Evolutionary conservation across 2,888 invertebrate species (phyloP), one percentile per base, ranked within the genome.

Genomic region (Scaptomyza reducta): DNA sequence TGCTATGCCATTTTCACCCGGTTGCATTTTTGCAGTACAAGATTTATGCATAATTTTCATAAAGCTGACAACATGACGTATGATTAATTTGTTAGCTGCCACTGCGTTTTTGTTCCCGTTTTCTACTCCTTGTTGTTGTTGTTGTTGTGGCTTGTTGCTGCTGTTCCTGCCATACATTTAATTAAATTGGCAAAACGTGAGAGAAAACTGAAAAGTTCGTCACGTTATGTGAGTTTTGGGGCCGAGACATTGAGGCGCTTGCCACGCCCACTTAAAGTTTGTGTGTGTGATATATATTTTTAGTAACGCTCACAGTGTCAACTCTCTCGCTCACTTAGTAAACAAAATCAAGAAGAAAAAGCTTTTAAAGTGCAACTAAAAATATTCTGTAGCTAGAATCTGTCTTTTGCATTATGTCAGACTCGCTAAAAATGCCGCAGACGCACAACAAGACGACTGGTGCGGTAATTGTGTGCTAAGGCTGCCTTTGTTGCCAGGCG

Each of bases 41-140:
- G 87, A 83, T 87, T 87, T 83, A 87, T 87, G 87, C 79, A 84
- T 41, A 66, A 44, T 63, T 77, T 80, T 81, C 85, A 75, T 66
- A 81, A 75, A 87, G 66, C 87, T 84, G 82, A 84, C 87, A 83
- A 74, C 84, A 65, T 84, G 87, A 78, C 81, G 71, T 71, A 83
- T 87, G 87, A 83, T 83, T 87, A 87, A 83, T 83, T 73, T 75
- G 63, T 40, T 40, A 25, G 65, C 57, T 69, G 50, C 57, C 55
- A 41, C 29, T 18, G 38, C 27, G 31, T 44, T 9, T 25, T 13
- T 33, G 3, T 1, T 45, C 3, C 38, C 14, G 14, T 27, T 27
- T 27, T 27, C 27, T 27, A 1, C 6, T 27, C 9, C 41, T 18
- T 42, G 10, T 35, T 25, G 3, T n/a, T 45, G 33, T 14, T 50